Percentiles rank a stretch among this genome's conserved stretches.
phyloP scores from a whole-genome alignment of 2,113 vertebrate species.

The Castor canadensis region DNA sequence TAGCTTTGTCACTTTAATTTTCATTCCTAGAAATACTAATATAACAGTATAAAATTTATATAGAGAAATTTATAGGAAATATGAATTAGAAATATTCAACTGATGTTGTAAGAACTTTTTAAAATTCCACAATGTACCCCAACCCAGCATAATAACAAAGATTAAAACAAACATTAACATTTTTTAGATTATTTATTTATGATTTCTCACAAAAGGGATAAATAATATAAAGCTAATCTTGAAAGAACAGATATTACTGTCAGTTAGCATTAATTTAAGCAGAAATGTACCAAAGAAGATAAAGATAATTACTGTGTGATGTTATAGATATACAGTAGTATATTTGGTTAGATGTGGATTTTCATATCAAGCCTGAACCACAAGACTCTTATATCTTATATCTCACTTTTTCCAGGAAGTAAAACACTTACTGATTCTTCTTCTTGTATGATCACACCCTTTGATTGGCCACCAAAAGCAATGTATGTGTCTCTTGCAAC shows the following conservation, averaged over 20 bases:
- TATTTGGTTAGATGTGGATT: background rate
- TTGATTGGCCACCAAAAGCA: background rate
- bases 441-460: background rate
- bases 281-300: background rate
- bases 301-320: background rate
- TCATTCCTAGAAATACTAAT: background rate
- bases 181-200: background rate
- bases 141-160: background rate
- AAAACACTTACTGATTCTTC: background rate
- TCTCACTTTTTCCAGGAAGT: background rate
- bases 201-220: background rate
- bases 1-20: background rate
- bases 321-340: background rate
- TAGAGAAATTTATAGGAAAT: background rate
- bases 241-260: background rate
- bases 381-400: background rate
- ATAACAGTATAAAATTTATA: background rate
- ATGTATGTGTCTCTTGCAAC: background rate
- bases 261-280: background rate
- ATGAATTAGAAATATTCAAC: background rate
- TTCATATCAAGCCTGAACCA: background rate
- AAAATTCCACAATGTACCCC: too few species aligned
- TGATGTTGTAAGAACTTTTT: too few species aligned
- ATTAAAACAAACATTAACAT: background rate
- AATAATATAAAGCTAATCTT: background rate